Base-by-base conservation (phyloP, 2,888 invertebrate genomes). In the Synergus itoensis region DNA sequence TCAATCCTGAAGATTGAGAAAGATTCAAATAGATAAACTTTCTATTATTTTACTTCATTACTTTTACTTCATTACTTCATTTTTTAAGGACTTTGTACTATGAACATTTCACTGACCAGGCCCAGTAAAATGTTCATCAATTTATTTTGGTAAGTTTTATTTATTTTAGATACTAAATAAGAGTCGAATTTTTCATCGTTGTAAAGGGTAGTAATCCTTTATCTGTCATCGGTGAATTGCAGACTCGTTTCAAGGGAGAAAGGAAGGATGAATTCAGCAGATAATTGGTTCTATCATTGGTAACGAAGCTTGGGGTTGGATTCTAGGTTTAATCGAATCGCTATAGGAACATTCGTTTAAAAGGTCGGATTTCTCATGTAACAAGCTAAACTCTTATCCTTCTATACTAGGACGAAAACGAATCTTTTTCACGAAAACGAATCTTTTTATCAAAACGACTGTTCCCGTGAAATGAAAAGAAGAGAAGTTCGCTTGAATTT, bases 291-390 rank as follows among this genome's bases (percentile, higher is more conserved):
- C 60, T n/a, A 79, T 76, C 63, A 79, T 73, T 63, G 43, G 63
- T 65, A 77, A 77, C 65, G 62, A 77, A 62, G 18, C 16, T 41
- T 63, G 65, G 57, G 67, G 76, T 75, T 21, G 63, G 57, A 40
- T 63, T 53, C 41, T 40, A 16, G 79, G 8, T 57, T 65, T 81
- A 79, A 81, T 81, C 81, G 75, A 81, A 65, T 77, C 28, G 18
- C 53, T 64, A 48, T 79, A 77, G 43, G 63, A 76, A 79, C 11
- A 40, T 63, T 63, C 36, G 43, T 16, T 77, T 57, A 36, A 57
- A 77, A 77, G 65, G 18, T 65, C 48, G 48, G n/a, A 53, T 73
- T 67, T 43, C n/a, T 73, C 36, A n/a, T 48, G 36, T 48, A 73
- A 73, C 53, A 73, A 73, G 73, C 40, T 69, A 11, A 45, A 69